Evolutionary conservation across 2,888 invertebrate genomes (phyloP).

Genomic region (Cephonodes hylas): DNA sequence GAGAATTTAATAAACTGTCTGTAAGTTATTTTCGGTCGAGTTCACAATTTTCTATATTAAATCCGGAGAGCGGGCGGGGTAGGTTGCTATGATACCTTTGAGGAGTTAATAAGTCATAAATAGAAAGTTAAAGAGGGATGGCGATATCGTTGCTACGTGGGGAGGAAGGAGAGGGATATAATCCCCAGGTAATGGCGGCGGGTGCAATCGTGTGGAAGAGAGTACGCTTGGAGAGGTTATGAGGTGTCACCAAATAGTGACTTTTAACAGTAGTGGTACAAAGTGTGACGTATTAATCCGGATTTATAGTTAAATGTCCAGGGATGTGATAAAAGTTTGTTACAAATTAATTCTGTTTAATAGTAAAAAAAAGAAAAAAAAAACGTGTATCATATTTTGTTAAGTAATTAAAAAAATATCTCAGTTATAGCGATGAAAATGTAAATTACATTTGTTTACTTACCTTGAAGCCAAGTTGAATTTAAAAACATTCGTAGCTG

Average conservation of each 20-base stretch:
- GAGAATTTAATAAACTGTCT: conserved; percentile 76
- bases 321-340: too few species aligned
- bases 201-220: conserved; percentile 78
- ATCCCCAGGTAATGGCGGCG: conserved; percentile 69
- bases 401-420: too few species aligned
- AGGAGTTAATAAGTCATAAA: conserved; percentile 81
- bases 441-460: too few species aligned
- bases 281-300: conserved; percentile 10
- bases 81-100: conserved; percentile 79
- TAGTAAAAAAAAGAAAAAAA: too few species aligned
- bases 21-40: conserved; percentile 61
- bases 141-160: conserved; percentile 32
- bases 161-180: conserved; percentile 46
- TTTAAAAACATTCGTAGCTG: too few species aligned
- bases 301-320: neutral
- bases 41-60: conserved; percentile 80
- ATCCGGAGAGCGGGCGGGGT: conserved; percentile 60
- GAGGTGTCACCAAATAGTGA: conserved; percentile 64
- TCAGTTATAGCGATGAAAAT: too few species aligned
- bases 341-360: too few species aligned
- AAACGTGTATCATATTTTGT: too few species aligned
- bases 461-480: too few species aligned
- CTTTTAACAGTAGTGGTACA: conserved; percentile 42
- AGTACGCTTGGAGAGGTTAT: conserved; percentile 63
- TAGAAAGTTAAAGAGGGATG: conserved; percentile 57